A percentile compares a stretch with the other conserved stretches of the same genome.
phyloP scores from a whole-genome alignment of 2,113 vertebrate species.

The Tretioscincus oriximinensis region DNA sequence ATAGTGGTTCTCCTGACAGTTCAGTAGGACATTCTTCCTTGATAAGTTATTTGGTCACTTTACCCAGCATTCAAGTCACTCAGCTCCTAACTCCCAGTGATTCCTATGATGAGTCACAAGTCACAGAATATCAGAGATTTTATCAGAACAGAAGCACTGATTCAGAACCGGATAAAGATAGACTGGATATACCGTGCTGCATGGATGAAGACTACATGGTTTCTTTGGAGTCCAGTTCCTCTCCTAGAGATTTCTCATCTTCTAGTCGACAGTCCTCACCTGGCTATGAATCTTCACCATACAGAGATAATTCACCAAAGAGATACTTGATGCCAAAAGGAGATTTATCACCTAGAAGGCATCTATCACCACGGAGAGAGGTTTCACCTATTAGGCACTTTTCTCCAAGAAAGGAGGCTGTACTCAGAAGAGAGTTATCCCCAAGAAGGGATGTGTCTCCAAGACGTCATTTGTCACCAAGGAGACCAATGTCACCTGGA shows the following conservation, averaged over 20 bases:
- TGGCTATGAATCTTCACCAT: conserved; percentile 86
- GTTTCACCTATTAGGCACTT: conserved; percentile 82
- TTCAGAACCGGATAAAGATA: conserved; percentile 80
- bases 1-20: conserved; percentile 74
- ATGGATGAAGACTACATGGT: conserved; percentile 86
- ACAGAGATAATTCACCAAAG: conserved; percentile 86
- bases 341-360: conserved; percentile 80
- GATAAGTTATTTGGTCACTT: conserved; percentile 90
- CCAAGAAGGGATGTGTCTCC: conserved; percentile 87
- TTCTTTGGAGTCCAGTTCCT: conserved; percentile 81
- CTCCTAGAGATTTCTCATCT: conserved; percentile 87
- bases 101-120: conserved; percentile 75
- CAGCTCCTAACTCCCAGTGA: conserved; percentile 81
- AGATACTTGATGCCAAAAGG: conserved; percentile 88
- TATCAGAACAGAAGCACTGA: conserved; percentile 79
- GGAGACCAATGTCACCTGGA: conserved; percentile 85
- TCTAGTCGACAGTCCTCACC: conserved; percentile 85
- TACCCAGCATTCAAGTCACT: conserved; percentile 95
- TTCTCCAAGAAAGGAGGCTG: conserved; percentile 81
- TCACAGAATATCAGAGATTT: conserved; percentile 84
- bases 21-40: conserved; percentile 79
- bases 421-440: conserved; percentile 79
- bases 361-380: conserved; percentile 80
- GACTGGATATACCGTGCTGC: conserved; percentile 81
- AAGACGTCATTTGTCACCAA: conserved; percentile 78